phyloP scores from a whole-genome alignment of 2,888 invertebrate species.

The Stictocephala bisonia region DNA sequence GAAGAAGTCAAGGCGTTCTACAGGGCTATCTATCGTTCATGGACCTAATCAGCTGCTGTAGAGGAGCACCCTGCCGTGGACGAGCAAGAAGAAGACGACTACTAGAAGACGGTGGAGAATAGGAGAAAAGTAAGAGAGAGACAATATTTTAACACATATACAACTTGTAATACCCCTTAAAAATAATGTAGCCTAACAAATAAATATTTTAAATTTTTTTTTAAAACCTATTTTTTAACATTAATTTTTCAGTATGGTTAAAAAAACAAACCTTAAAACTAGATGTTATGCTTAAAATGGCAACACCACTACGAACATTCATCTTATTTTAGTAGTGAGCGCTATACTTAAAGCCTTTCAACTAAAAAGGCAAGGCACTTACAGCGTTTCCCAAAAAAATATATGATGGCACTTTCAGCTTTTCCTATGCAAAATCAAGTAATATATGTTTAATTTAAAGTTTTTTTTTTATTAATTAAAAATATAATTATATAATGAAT shows the following conservation, averaged over 20 bases:
- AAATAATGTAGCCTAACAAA: background rate
- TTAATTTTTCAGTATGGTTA: too few species aligned
- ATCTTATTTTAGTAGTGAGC: constrained; percentile 1
- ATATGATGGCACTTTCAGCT: constrained; percentile 37
- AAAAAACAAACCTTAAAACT: background rate
- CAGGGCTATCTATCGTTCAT: constrained; percentile 31
- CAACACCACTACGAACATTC: constrained; percentile 32
- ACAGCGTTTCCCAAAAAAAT: constrained; percentile 23
- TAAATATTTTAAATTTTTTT: background rate
- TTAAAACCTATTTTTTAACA: constrained; percentile 15
- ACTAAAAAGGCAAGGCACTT: too few species aligned
- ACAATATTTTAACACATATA: constrained; percentile 10
- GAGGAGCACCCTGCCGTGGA: constrained; percentile 29
- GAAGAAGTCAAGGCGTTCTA: constrained; percentile 42
- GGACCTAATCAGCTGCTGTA: background rate
- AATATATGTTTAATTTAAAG: background rate
- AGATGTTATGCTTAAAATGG: background rate
- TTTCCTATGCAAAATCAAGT: constrained; percentile 23
- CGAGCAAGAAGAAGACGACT: constrained; percentile 32
- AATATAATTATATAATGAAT: background rate
- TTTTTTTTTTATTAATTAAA: background rate
- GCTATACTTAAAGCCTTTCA: constrained; percentile 1
- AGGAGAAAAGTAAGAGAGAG: constrained; percentile 10
- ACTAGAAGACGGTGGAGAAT: constrained; percentile 2
- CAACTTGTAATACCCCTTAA: constrained; percentile 17